Base-by-base conservation (phyloP, 2,888 invertebrate species). In the Cepaea hortensis region DNA sequence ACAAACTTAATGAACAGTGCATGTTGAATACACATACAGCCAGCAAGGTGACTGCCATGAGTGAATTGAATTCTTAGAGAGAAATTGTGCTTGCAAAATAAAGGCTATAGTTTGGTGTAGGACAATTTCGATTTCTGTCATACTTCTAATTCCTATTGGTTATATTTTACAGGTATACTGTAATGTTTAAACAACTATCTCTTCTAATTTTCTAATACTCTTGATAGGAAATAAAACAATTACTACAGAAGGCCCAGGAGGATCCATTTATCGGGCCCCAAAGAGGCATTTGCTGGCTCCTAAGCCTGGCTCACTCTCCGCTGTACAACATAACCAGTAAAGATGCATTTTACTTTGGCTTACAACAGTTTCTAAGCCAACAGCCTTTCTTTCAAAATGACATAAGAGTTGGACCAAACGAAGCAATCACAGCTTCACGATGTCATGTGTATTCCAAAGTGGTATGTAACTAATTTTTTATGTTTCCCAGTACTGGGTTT, bases 381-480 rank as follows among this genome's bases (percentile, higher is more conserved):
- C 9, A 81, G 4, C 82, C 88, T 35, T 61, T 81, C 18, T 87
- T 87, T 77, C n/a, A 81, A 11, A 89, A 88, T 70, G 89, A 90
- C 87, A 86, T 89, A 18, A 88, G 88, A 18, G 88, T 91, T 81
- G 88, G 88, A 84, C 65, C 81, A 7, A 84, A 86, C 46, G 86
- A 62, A 96, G 96, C 83, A 96, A 96, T 98, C 61, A 92, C 97
- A 9, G 98, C 97, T 2, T 97, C 97, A 77, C 81, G 89, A 9
- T 89, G 89, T 46, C 85, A 88, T 61, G 81, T 87, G 3, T 86
- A 87, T 65, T 87, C 89, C 23, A 55, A 77, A 5, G 84, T 83
- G 62, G 86, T 88, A 61, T 48, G 62, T 68, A 20, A 68, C 68
- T 68, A 68, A 15, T 9, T 15, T 4, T 20, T 13, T 62, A 62